phyloP scores from a whole-genome alignment of 2,113 vertebrate genomes.

The Cheilinus undulatus region DNA sequence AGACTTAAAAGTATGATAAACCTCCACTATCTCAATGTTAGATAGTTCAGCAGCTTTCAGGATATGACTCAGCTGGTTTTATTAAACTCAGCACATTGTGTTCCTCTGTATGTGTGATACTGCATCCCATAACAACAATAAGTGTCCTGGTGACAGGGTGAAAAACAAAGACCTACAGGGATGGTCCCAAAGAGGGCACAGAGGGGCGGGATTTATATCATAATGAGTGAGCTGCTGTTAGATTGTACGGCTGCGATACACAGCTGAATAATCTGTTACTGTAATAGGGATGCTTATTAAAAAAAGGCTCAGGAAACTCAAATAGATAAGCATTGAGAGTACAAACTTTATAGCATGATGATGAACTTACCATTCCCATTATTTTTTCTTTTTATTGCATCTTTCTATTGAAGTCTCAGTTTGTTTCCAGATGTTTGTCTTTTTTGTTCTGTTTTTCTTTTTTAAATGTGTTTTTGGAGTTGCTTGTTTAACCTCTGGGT shows the following conservation, averaged over 20 bases:
- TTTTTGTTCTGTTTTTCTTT: too few relatives aligned
- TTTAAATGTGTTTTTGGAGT: too few relatives aligned
- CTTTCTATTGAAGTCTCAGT: too few relatives aligned
- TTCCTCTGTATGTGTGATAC: slow-evolving; percentile 22
- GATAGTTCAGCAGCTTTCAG: not conserved
- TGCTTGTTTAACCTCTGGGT: too few relatives aligned
- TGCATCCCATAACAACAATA: slow-evolving; percentile 65
- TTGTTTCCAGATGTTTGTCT: too few relatives aligned
- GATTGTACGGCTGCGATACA: slow-evolving; percentile 1
- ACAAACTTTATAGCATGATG: too few relatives aligned
- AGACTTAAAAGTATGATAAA: not conserved
- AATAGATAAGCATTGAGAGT: not conserved
- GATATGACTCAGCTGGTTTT: not conserved
- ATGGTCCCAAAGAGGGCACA: not conserved
- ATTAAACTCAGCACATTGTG: slow-evolving; percentile 12
- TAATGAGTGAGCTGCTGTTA: slow-evolving; percentile 38
- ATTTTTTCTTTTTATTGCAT: too few relatives aligned
- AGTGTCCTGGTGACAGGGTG: slow-evolving; percentile 59
- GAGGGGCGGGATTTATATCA: slow-evolving; percentile 17
- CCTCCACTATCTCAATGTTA: not conserved
- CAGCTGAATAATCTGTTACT: not conserved
- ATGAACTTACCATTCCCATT: too few relatives aligned
- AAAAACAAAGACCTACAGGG: slow-evolving; percentile 74
- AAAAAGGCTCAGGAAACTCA: not conserved
- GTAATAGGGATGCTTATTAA: not conserved